Evolutionary conservation across 2,797 vertebrate genomes (phyloP), one percentile per base, ranked within the genome.

Genomic region (Heliangelus exortis): DNA sequence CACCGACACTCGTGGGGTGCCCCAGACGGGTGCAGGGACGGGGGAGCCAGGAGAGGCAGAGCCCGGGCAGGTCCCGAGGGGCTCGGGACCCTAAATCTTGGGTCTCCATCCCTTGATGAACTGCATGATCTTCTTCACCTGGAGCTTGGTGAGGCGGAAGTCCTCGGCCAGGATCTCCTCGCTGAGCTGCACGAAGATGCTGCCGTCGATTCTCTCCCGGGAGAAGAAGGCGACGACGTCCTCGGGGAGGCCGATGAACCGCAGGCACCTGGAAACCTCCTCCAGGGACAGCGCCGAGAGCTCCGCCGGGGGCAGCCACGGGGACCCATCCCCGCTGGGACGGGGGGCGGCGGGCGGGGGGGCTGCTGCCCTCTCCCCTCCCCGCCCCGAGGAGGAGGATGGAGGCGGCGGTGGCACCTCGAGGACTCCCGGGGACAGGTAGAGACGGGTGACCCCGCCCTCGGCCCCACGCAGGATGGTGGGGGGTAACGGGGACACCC

Each of bases 61-160:
- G 45, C n/a, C 34, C 9, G 29, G 29, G 29, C 33, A 5, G 4
- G 4, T 17, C 43, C 88, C 3, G 4, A 1, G 33, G 6, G 1
- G 82, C 85, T 36, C 8, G 34, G 10, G 34, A 36, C 23, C 29
- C 88, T 97, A 98, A 91, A 99, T 99, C 95, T 99, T 99, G 96
- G 99, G 99, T 95, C 99, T 98, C 99, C 99, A 99, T 92, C 99
- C 99, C 96, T 99, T 99, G 97, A 99, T 99, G 96, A 99, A 99
- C 97, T 99, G 99, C 97, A 99, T 99, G 98, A 99, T 99, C 98
- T 99, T 99, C 97, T 99, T 99, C 95, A 99, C 99, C 91, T 99
- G 99, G 67, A 99, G 98, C 94, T 99, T 99, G 96, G 99, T 99
- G 97, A 99, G 98, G 90, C 93, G 98, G 97, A 99, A 99, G 96